Base-by-base conservation (phyloP, 2,113 vertebrate genomes). In the Rhinoderma darwinii region DNA sequence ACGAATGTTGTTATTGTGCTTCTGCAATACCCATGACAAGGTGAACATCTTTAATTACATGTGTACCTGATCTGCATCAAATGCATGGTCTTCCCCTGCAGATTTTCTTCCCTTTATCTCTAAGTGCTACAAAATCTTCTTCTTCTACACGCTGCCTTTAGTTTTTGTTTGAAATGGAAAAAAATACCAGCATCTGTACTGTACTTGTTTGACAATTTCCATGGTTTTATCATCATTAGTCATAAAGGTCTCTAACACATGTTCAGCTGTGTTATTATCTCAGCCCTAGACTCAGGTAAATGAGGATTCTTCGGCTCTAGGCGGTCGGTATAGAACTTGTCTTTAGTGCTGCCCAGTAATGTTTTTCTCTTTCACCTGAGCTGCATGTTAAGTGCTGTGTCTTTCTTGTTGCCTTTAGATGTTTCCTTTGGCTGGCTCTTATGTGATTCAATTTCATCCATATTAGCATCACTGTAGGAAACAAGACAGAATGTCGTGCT, bases 371-470 rank as follows among this genome's bases (percentile, higher is more conserved):
- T 20, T 78, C 27, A 78, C 75, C 75, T 78, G 75, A 78, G 75
- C 47, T 78, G 75, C 75, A 78, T 78, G 75, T 54, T 54, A 78
- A 78, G 30, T 35, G 17, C 27, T 78, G 51, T 54, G 75, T 78
- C 47, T 78, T 78, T 78, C 75, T 51, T 78, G 75, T 54, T 78
- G 75, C 47, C 51, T 78, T 78, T 78, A 78, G 75, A 78, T 78
- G 75, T 78, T 78, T 78, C 75, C 30, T 51, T 78, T 30, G 18
- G 44, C 75, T 35, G 15, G 47, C 75, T 78, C 75, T 78, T 78
- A 54, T 78, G 75, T 78, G 75, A 78, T 78, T 78, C 75, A 78
- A 78, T 78, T 78, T 78, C 75, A 78, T 54, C 75, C 75, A 78
- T 78, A 78, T 78, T 78, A 78, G 75, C 75, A 78, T 78, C 75